A percentile compares a stretch with the other conserved stretches of the same genome.
These are phyloP conservation scores for Gymnopithys bicolor DNA, from an alignment of 2,797 vertebrate species.

Conservation along the genomic window DNA sequence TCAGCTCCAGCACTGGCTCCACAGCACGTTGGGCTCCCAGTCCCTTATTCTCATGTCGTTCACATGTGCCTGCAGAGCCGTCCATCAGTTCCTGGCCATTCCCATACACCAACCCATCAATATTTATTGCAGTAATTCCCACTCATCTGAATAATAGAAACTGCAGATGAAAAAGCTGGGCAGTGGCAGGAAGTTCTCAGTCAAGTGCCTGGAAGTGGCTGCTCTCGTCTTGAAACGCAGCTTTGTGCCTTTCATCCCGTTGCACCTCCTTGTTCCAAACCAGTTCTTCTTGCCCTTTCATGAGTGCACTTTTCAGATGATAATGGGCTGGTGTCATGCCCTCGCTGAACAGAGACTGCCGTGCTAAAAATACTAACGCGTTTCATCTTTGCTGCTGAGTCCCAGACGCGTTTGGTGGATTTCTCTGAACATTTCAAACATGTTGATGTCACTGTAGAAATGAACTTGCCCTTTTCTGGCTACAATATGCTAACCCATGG, in stretches of 20 bases:
- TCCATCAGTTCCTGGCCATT: background rate
- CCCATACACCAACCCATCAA: background rate
- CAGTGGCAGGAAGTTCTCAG: background rate
- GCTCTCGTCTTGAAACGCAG: background rate
- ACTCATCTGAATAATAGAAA: background rate
- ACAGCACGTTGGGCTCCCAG: accelerated
- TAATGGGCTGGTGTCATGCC: conserved; percentile 36
- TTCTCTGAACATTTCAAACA: background rate
- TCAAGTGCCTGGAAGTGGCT: background rate
- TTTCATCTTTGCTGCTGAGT: background rate
- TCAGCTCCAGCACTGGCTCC: accelerated
- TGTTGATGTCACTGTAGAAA: background rate
- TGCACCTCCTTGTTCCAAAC: conserved; percentile 31
- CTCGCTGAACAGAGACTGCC: background rate
- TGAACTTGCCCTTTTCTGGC: background rate
- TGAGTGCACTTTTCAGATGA: conserved; percentile 44
- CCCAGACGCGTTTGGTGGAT: background rate
- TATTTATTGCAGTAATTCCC: conserved; percentile 40
- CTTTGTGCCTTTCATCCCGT: conserved; percentile 23
- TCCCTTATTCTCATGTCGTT: background rate
- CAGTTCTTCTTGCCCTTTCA: conserved; percentile 12
- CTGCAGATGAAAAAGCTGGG: background rate
- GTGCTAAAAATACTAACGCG: conserved; percentile 29
- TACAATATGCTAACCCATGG: background rate
- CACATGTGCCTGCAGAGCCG: background rate